These are phyloP conservation scores for Hirudinaria manillensis DNA, from an alignment of 2,888 invertebrate species.

Conservation along the genomic window DNA sequence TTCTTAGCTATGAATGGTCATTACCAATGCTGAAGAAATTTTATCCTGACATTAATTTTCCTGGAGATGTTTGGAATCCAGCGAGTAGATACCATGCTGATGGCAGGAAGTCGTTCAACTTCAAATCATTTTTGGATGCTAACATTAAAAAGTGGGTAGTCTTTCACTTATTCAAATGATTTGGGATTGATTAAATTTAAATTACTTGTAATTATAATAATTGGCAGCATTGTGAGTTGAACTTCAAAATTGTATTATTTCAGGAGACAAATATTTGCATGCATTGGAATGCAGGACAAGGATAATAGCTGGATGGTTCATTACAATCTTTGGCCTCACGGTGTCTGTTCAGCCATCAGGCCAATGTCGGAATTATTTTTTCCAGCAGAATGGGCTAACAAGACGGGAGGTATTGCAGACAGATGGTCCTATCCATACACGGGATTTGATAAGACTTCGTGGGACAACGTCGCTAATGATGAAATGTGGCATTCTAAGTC, in stretches of 20 bases:
- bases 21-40: constrained; percentile 44
- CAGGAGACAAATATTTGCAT: constrained; percentile 45
- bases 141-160: constrained; percentile 44
- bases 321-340: constrained; percentile 47
- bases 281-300: constrained; percentile 50
- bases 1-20: constrained; percentile 50
- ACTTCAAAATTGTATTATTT: neutral
- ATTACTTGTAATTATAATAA: neutral
- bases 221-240: neutral
- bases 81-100: constrained; percentile 39
- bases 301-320: constrained; percentile 45
- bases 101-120: constrained; percentile 45
- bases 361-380: constrained; percentile 38
- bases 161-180: neutral
- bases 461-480: constrained; percentile 50
- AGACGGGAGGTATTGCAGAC: constrained; percentile 41
- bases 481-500: constrained; percentile 53
- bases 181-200: too few relatives aligned
- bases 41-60: constrained; percentile 44
- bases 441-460: constrained; percentile 45
- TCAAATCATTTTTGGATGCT: constrained; percentile 46
- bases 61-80: constrained; percentile 45
- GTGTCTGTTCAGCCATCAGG: constrained; percentile 45
- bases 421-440: constrained; percentile 45
- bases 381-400: constrained; percentile 40